phyloP scores from a whole-genome alignment of 1,140 invertebrate species.

The Drepana arcuata region DNA sequence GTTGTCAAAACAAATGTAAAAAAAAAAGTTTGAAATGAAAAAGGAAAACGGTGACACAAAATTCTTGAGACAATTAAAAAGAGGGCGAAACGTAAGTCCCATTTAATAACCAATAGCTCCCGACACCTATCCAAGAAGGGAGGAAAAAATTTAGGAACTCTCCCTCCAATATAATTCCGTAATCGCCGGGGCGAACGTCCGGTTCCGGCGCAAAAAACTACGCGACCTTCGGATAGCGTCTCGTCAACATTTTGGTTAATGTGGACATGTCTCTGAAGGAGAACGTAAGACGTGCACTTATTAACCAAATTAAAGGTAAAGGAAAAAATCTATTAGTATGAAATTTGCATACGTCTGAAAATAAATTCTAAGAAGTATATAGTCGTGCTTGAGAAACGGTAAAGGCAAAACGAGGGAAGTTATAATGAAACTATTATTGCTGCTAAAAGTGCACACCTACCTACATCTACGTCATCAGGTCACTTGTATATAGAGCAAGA shows the following conservation, averaged over 20 bases:
- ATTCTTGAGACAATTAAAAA: slow-evolving; percentile 50
- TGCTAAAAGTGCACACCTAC: no score
- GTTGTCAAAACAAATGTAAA: slow-evolving; percentile 3
- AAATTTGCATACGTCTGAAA: no score
- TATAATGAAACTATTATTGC: no score
- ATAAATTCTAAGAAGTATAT: no score
- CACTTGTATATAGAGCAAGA: no score
- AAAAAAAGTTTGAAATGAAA: background rate
- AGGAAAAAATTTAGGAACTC: slow-evolving; percentile 45
- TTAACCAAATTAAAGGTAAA: no score
- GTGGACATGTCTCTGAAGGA: no score
- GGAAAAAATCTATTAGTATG: no score
- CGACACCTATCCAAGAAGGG: slow-evolving; percentile 42
- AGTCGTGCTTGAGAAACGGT: no score
- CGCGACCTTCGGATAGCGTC: slow-evolving; percentile 31
- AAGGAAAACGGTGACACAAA: slow-evolving; percentile 3
- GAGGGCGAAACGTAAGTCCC: slow-evolving; percentile 42
- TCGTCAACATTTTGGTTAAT: slow-evolving; percentile 31
- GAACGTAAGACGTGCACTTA: background rate
- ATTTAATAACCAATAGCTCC: slow-evolving; percentile 64
- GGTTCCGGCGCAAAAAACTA: slow-evolving; percentile 54
- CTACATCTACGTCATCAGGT: no score
- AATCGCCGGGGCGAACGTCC: slow-evolving; percentile 62
- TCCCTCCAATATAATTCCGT: slow-evolving; percentile 65
- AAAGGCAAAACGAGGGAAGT: no score